phyloP scores from a whole-genome alignment of 2,888 invertebrate species.

The Operophtera brumata region DNA sequence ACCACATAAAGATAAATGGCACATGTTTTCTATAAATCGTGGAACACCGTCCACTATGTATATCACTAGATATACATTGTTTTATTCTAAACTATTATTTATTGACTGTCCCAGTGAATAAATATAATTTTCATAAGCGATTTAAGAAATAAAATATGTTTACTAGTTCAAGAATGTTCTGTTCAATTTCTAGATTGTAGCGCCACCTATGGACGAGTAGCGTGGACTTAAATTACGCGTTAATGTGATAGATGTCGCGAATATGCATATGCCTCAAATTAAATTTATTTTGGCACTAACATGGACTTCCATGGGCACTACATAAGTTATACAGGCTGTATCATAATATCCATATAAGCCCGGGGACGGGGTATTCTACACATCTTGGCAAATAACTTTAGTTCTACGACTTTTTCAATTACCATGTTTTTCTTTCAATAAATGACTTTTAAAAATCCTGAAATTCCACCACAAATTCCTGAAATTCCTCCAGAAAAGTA shows the following conservation, averaged over 20 bases:
- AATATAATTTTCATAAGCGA: slow-evolving; percentile 6
- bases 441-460: no score
- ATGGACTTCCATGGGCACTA: no score
- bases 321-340: no score
- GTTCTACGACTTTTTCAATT: no score
- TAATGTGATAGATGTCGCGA: slow-evolving; percentile 1
- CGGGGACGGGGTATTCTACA: no score
- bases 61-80: slow-evolving; percentile 13
- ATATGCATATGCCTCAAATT: neutral
- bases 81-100: slow-evolving; percentile 16
- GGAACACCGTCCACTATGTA: slow-evolving; percentile 18
- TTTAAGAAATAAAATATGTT: neutral
- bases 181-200: slow-evolving; percentile 2
- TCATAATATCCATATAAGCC: no score
- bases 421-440: no score
- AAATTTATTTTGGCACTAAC: neutral
- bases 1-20: slow-evolving; percentile 26
- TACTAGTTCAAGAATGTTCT: slow-evolving; percentile 33
- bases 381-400: no score
- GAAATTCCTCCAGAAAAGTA: no score
- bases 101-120: slow-evolving; percentile 10
- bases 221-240: neutral
- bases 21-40: slow-evolving; percentile 25
- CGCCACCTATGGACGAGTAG: slow-evolving; percentile 63
- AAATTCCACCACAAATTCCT: no score